Conservation (phyloP, 1,140 invertebrate species). For the Cydia pomonella region DNA sequence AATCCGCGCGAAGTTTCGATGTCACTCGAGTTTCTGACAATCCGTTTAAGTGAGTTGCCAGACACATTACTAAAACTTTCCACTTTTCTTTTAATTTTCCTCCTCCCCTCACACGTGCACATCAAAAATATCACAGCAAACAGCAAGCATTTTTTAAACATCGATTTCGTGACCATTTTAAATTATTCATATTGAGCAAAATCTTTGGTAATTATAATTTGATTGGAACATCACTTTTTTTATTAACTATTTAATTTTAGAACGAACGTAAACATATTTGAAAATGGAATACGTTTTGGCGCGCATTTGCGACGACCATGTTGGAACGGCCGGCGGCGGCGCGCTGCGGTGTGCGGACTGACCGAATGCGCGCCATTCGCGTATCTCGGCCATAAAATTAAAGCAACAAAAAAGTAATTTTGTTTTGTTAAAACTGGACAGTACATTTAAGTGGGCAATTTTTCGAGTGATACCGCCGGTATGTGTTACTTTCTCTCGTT, state of each 20-base stretch:
- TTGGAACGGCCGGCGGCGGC: conserved; percentile 40
- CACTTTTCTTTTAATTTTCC: conserved; percentile 53
- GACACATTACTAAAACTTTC: conserved; percentile 36
- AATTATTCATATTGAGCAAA: conserved; percentile 62
- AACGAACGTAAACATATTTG: neutral
- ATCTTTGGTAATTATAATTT: conserved; percentile 35
- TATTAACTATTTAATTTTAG: neutral
- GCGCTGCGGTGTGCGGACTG: conserved; percentile 36
- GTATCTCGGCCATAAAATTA: conserved; percentile 35
- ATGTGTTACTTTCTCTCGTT: conserved; percentile 23
- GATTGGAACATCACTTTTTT: conserved; percentile 19
- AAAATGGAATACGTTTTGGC: conserved; percentile 38
- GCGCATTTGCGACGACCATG: conserved; percentile 43
- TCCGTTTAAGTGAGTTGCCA: conserved; percentile 33
- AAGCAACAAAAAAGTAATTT: conserved; percentile 39
- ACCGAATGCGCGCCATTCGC: conserved; percentile 17
- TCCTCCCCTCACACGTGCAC: conserved; percentile 47
- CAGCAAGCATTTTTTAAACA: conserved; percentile 50
- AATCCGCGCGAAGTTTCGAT: conserved; percentile 52
- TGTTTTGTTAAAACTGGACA: conserved; percentile 33
- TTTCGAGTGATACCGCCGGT: conserved; percentile 21
- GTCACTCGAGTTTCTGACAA: conserved; percentile 34
- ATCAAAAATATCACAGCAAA: conserved; percentile 47
- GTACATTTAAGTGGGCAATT: conserved; percentile 21
- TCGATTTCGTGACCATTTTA: conserved; percentile 61